Base-by-base conservation (phyloP, 2,888 invertebrate genomes). In the Apotomis betuletana region DNA sequence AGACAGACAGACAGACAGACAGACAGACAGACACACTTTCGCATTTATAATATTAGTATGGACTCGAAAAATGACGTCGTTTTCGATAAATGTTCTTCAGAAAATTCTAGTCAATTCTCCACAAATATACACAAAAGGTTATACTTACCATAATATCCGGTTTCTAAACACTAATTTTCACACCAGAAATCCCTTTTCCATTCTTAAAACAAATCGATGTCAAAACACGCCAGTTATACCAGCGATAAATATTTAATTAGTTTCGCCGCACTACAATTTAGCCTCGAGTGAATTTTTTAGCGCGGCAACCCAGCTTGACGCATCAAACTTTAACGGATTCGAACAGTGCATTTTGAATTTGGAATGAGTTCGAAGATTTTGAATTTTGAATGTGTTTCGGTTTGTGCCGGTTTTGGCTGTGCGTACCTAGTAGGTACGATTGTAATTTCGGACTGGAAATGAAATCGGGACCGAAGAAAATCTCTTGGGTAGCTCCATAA, bases 251-350 rank as follows among this genome's bases (percentile, higher is more conserved):
- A 84, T 83, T 84, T 81, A 80, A 81, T 76, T 41, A 61, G 71
- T 78, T 80, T 74, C 62, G 63, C 71, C n/a, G 62, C 72, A 61
- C 78, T 76, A 77, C 77, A 77, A 80, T 80, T 79, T 77, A 77
- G 77, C 75, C 68, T 44, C 62, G 52, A 73, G 78, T 82, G 79
- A 83, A 82, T 84, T 86, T 83, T 85, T 85, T 74, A 84, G 76
- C 76, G 80, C 78, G 81, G 81, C 79, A 80, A 85, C 77, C 74
- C 80, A 77, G 77, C 74, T 78, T 75, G 74, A 36, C 74, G 71
- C 77, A 78, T 81, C 64, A 80, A 80, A 77, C 36, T 76, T 79
- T 77, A 74, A 77, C 77, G 57, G 74, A 49, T 61, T 67, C 67
- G 63, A 58, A 69, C 75, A 78, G 79, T 72, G 68, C 60, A 70